A percentile compares a stretch with the other conserved stretches of the same genome.
These are phyloP conservation scores for Cataglyphis rosenhaueri DNA, from an alignment of 2,888 invertebrate genomes.

Conservation along the genomic window DNA sequence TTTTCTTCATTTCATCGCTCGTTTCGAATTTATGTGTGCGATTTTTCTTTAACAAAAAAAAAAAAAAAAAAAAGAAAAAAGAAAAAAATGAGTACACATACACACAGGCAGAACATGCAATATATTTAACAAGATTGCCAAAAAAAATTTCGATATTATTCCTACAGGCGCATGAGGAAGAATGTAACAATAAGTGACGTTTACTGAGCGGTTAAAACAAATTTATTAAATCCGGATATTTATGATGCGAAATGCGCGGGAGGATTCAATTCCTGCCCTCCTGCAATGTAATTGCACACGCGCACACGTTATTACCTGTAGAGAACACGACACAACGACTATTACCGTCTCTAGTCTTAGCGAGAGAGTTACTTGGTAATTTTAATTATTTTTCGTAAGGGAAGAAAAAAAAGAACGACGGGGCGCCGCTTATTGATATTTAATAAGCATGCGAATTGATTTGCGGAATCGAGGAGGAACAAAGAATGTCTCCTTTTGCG, in stretches of 20 bases:
- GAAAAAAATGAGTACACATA: too few species aligned
- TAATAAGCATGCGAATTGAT: background rate
- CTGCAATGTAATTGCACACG: slow-evolving; percentile 47
- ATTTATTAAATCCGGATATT: slow-evolving; percentile 15
- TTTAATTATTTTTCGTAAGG: slow-evolving; percentile 73
- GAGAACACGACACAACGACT: slow-evolving; percentile 80
- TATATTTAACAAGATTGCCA: background rate
- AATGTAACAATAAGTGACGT: background rate
- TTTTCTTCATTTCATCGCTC: background rate
- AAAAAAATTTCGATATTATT: slow-evolving; percentile 5
- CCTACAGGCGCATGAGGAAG: background rate
- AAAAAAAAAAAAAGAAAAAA: too few species aligned
- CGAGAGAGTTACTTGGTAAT: slow-evolving; percentile 71
- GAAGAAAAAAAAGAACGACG: slow-evolving; percentile 14
- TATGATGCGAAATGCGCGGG: background rate
- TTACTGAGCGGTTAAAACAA: slow-evolving; percentile 34
- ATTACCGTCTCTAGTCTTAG: slow-evolving; percentile 80
- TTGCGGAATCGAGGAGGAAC: background rate
- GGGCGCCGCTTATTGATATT: slow-evolving; percentile 16
- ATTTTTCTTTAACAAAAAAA: too few species aligned
- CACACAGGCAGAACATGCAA: background rate
- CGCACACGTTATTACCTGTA: slow-evolving; percentile 69
- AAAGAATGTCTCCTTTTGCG: slow-evolving; percentile 2
- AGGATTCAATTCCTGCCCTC: slow-evolving; percentile 9
- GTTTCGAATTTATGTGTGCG: background rate